phyloP scores from a whole-genome alignment of 2,888 invertebrate genomes.

The Mythimna pallens region DNA sequence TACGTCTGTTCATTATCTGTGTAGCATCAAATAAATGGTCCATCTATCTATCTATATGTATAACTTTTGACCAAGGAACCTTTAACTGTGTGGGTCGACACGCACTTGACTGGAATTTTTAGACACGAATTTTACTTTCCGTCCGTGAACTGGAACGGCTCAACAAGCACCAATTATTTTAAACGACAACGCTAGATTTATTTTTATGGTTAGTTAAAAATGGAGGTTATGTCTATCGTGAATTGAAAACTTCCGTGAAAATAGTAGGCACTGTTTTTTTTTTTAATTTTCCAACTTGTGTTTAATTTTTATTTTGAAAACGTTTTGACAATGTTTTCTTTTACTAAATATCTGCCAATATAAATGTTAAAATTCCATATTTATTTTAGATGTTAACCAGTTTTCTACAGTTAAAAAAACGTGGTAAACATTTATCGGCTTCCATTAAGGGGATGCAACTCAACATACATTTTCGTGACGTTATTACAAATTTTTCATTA shows the following conservation, averaged over 20 bases:
- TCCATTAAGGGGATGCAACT: too few species aligned
- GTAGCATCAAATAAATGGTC: too few species aligned
- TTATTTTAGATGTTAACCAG: background rate
- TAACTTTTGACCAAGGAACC: background rate
- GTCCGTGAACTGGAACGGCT: conserved; percentile 56
- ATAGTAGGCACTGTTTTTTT: background rate
- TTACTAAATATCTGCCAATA: background rate
- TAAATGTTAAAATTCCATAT: background rate
- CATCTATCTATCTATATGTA: background rate
- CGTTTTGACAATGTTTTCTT: background rate
- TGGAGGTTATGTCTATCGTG: conserved; percentile 13
- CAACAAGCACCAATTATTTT: conserved; percentile 57
- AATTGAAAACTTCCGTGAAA: conserved; percentile 24
- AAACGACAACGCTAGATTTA: conserved; percentile 43
- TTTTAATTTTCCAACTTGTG: background rate
- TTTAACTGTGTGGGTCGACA: background rate
- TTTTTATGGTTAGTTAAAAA: conserved; percentile 41
- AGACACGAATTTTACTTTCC: conserved; percentile 33
- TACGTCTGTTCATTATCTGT: too few species aligned
- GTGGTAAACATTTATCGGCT: too few species aligned
- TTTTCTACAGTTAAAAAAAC: background rate
- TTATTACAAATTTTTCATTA: too few species aligned
- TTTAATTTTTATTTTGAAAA: background rate
- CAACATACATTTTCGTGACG: too few species aligned
- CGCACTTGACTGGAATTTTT: conserved; percentile 7